Conservation (phyloP, 2,888 invertebrate genomes). For the Eucera pruinosa region DNA sequence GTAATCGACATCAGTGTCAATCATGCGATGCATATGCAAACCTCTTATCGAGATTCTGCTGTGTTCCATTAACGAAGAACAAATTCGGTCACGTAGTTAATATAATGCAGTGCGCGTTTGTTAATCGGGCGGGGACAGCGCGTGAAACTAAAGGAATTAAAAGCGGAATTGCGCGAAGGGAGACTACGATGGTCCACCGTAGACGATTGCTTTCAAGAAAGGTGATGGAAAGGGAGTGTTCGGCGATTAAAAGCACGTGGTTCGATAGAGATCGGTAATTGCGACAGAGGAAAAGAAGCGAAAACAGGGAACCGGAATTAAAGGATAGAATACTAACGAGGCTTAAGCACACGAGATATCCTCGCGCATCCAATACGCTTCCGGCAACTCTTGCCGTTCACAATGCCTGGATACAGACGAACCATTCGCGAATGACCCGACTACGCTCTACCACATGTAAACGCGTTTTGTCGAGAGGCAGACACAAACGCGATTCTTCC, state of each 20-base stretch:
- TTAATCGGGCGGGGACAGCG: not conserved
- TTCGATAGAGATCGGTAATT: constrained; percentile 36
- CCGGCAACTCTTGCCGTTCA: constrained; percentile 55
- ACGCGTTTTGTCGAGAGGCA: constrained; percentile 35
- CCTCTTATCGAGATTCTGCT: constrained; percentile 42
- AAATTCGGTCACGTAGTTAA: constrained; percentile 24
- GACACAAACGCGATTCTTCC: constrained; percentile 12
- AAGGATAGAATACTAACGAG: constrained; percentile 65
- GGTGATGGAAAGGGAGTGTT: not conserved
- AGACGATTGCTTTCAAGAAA: not conserved
- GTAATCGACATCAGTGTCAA: constrained; percentile 34
- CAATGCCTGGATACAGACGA: constrained; percentile 53
- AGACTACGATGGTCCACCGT: not conserved
- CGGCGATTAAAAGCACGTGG: constrained; percentile 41
- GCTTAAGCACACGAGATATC: constrained; percentile 52
- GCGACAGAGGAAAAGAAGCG: constrained; percentile 12
- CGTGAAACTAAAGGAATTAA: constrained; percentile 5
- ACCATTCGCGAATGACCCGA: constrained; percentile 52
- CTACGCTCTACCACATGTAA: constrained; percentile 14
- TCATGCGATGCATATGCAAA: constrained; percentile 33
- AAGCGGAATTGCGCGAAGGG: not conserved
- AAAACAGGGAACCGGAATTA: constrained; percentile 65
- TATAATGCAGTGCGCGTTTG: not conserved
- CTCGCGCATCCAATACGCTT: constrained; percentile 52
- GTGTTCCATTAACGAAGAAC: constrained; percentile 37